Conservation (phyloP, 2,888 invertebrate species). For the Oscheius sp. region DNA sequence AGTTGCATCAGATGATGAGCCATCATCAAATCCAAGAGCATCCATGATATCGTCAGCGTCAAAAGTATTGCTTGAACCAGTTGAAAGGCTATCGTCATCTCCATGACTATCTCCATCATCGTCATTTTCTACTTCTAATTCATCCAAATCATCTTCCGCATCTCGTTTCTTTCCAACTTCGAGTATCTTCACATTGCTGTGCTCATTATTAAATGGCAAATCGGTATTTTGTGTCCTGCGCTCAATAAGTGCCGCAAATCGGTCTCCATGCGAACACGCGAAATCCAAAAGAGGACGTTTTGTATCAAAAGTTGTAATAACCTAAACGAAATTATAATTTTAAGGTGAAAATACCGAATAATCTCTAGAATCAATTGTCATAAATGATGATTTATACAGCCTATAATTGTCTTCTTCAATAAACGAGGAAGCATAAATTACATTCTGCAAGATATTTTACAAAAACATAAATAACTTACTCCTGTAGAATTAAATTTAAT, state of each 20-base stretch:
- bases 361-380: constrained; percentile 25
- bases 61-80: constrained; percentile 14
- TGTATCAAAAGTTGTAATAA: constrained; percentile 26
- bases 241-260: constrained; percentile 20
- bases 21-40: constrained; percentile 9
- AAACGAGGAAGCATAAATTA: constrained; percentile 19
- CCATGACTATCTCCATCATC: constrained; percentile 12
- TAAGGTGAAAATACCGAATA: constrained; percentile 25
- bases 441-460: no score
- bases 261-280: constrained; percentile 8
- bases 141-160: constrained; percentile 30
- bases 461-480: constrained; percentile 57
- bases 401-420: neutral
- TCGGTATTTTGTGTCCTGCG: neutral
- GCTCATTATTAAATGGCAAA: neutral
- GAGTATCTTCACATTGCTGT: constrained; percentile 16
- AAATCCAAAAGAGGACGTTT: constrained; percentile 23
- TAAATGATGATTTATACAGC: constrained; percentile 6
- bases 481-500: constrained; percentile 88
- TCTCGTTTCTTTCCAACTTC: constrained; percentile 30
- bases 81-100: constrained; percentile 6
- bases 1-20: neutral
- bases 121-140: constrained; percentile 26
- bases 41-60: constrained; percentile 8
- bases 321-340: neutral